Percentiles rank a stretch among this genome's conserved stretches.
phyloP scores from a whole-genome alignment of 2,888 invertebrate genomes.

The Polyommatus icarus region DNA sequence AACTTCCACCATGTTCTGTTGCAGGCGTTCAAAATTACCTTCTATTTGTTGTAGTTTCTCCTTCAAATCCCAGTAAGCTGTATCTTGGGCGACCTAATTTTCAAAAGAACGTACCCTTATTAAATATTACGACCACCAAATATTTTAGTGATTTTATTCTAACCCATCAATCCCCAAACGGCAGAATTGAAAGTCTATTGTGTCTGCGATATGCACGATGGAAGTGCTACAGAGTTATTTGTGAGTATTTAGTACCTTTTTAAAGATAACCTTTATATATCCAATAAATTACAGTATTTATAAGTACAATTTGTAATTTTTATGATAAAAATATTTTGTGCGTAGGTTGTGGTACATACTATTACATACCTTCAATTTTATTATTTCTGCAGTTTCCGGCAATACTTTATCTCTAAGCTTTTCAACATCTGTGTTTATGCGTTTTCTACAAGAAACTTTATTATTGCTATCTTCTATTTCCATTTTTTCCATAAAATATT shows the following conservation, averaged over 20 bases:
- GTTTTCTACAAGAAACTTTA: constrained; percentile 58
- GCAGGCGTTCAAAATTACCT: constrained; percentile 63
- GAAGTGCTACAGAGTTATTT: too few relatives aligned
- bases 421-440: constrained; percentile 58
- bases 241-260: too few relatives aligned
- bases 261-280: too few relatives aligned
- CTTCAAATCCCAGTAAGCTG: constrained; percentile 66
- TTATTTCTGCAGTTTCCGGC: constrained; percentile 61
- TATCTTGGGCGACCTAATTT: constrained; percentile 66
- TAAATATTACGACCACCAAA: too few relatives aligned
- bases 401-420: constrained; percentile 62
- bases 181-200: too few relatives aligned
- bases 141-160: too few relatives aligned
- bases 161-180: too few relatives aligned
- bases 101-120: background rate
- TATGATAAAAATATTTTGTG: too few relatives aligned
- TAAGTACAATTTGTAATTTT: too few relatives aligned
- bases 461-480: constrained; percentile 54
- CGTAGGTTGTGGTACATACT: too few relatives aligned
- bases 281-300: too few relatives aligned
- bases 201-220: too few relatives aligned
- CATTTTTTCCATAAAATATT: constrained; percentile 46
- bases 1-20: constrained; percentile 68
- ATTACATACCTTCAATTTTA: constrained; percentile 63
- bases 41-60: constrained; percentile 61